phyloP scores from a whole-genome alignment of 2,113 vertebrate species.

The Strix uralensis region DNA sequence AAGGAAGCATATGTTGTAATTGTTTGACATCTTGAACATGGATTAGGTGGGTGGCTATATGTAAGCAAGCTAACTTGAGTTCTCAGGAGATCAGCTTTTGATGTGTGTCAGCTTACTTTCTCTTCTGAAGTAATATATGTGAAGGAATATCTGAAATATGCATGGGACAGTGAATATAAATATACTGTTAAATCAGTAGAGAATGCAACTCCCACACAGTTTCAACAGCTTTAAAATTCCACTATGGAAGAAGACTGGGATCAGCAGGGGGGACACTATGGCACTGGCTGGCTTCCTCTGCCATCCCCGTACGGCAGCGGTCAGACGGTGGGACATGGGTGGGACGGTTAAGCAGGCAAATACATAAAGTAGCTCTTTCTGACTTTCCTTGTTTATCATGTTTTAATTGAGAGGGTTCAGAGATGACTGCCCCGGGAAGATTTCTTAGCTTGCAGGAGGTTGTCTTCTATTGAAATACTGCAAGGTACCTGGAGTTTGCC shows the following conservation, averaged over 20 bases:
- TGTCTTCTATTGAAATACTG: neutral
- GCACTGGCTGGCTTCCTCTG: neutral
- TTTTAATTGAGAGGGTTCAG: neutral
- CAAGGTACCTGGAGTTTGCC: neutral
- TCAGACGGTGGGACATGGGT: neutral
- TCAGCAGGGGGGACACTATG: neutral
- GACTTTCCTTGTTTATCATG: neutral
- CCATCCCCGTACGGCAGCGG: accelerated
- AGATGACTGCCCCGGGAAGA: neutral
- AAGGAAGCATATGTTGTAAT: slow-evolving; percentile 22
- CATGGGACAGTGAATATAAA: neutral
- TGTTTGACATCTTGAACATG: slow-evolving; percentile 32
- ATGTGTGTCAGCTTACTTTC: neutral
- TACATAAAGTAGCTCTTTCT: neutral
- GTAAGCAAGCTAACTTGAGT: slow-evolving; percentile 7
- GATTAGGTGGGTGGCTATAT: slow-evolving; percentile 17
- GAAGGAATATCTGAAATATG: neutral
- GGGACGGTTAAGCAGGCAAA: neutral
- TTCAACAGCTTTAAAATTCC: neutral
- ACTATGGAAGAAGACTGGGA: neutral
- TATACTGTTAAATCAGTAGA: neutral
- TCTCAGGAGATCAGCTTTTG: neutral
- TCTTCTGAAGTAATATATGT: neutral
- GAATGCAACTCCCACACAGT: neutral
- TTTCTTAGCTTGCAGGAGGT: neutral